A percentile compares a stretch with the other conserved stretches of the same genome.
Evolutionary conservation across 2,113 vertebrate genomes (phyloP).

Genomic region (Nycticryphes semicollaris): DNA sequence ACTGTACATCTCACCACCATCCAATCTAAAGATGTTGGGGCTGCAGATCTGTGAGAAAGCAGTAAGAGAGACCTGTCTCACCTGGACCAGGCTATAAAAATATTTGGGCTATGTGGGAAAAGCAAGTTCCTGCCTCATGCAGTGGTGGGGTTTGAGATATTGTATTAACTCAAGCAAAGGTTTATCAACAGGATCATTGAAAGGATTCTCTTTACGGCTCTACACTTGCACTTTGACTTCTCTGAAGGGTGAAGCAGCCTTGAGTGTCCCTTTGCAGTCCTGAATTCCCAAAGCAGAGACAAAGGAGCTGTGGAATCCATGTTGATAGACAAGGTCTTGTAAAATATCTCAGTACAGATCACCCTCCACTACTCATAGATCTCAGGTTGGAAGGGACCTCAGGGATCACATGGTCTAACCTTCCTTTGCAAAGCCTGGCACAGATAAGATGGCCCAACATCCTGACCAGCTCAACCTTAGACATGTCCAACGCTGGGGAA

Average conservation of each 20-base stretch:
- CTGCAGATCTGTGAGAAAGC: not conserved
- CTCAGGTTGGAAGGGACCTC: not conserved
- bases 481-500: not conserved
- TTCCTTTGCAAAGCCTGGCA: not conserved
- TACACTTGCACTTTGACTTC: not conserved
- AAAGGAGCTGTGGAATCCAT: not conserved
- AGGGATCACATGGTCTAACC: not conserved
- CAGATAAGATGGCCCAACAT: not conserved
- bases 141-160: not conserved
- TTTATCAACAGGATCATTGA: not conserved
- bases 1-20: not conserved
- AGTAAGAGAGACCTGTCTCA: not conserved
- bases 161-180: not conserved
- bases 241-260: not conserved
- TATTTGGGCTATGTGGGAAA: not conserved
- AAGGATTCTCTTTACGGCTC: not conserved
- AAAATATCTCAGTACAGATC: not conserved
- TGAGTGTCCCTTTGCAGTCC: not conserved
- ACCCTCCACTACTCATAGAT: not conserved
- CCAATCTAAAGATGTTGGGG: not conserved
- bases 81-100: not conserved
- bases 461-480: not conserved
- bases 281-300: not conserved
- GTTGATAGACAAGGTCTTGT: fast-evolving
- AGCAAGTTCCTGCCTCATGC: not conserved